Base-by-base conservation (phyloP, 2,888 invertebrate genomes). In the Calephelis perditalis region DNA sequence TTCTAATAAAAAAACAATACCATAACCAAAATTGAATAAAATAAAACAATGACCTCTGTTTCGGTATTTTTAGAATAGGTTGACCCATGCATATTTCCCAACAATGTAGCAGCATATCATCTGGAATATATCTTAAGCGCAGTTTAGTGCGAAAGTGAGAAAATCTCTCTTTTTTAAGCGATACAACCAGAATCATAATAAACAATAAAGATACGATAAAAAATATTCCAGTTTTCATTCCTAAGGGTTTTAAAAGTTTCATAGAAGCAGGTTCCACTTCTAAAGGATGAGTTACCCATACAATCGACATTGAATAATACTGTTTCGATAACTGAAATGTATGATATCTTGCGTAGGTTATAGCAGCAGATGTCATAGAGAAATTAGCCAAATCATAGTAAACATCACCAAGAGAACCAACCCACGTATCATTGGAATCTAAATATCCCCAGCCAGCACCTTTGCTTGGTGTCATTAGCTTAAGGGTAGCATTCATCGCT, bases 1-100 rank as follows among this genome's bases (percentile, higher is more conserved):
- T 86, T 67, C 88, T 76, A n/a, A 87, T 69, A 44, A 87, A 68
- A 65, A 82, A 76, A 69, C 81, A 79, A 60, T 82, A 86, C 80
- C 79, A 82, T 36, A 84, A 76, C 87, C 86, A 86, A 49, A 81
- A 65, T 2, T 82, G 63, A 4, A 74, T 66, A 12, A 84, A 71
- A 59, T 73, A 75, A 15, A 80, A 61, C 36, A 79, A 71, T 0
- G 72, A 62, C 26, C 74, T 71, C 61, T 78, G 82, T 36, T 70
- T 69, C 1, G 87, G 83, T n/a, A 83, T 61, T 57, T 67, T 76
- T 2, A 70, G 68, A 0, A 75, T 60, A 0, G 84, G 74, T 56
- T 83, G 69, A 0, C 87, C 86, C 82, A 86, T 83, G 63, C 78
- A 86, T 64, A 86, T 67, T 62, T 67, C 62, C 68, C 69, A 69